A percentile compares a stretch with the other conserved stretches of the same genome.
These are phyloP conservation scores for Chaenogobius annularis DNA, from an alignment of 2,113 vertebrate genomes.

Conservation along the genomic window DNA sequence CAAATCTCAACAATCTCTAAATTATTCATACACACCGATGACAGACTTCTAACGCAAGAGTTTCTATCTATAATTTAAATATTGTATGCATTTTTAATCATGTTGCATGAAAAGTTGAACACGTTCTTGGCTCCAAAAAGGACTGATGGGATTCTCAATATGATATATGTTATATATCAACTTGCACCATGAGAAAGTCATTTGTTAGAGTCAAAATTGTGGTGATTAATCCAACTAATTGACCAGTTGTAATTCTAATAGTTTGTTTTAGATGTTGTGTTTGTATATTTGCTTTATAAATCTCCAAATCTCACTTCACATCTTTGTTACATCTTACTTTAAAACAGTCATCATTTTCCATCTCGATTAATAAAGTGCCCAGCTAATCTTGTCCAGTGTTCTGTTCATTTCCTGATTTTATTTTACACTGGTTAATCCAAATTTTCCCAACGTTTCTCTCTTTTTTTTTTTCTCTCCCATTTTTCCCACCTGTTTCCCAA, in stretches of 20 bases:
- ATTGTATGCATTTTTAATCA: not conserved
- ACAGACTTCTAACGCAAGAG: not conserved
- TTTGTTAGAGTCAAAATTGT: not conserved
- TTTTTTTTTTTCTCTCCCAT: not conserved
- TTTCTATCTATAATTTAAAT: not conserved
- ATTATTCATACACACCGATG: not conserved
- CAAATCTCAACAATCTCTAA: not conserved
- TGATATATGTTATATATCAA: too few relatives aligned
- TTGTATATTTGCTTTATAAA: not conserved
- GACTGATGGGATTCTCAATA: not conserved
- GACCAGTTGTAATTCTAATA: too few relatives aligned
- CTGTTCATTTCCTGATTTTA: not conserved
- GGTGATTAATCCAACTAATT: too few relatives aligned
- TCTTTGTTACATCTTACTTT: not conserved
- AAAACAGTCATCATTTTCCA: not conserved
- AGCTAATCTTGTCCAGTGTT: not conserved
- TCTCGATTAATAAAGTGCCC: not conserved
- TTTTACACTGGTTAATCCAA: not conserved
- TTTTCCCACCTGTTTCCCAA: constrained; percentile 33
- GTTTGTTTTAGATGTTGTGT: too few relatives aligned
- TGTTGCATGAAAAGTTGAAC: not conserved
- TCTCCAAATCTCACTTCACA: not conserved
- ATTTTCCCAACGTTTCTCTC: not conserved
- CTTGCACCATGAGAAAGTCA: not conserved
- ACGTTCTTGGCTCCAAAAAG: not conserved